Percentiles rank a stretch among this genome's conserved stretches.
Evolutionary conservation across 2,113 vertebrate genomes (phyloP).

Genomic region (Sinocyclocheilus rhinocerous): DNA sequence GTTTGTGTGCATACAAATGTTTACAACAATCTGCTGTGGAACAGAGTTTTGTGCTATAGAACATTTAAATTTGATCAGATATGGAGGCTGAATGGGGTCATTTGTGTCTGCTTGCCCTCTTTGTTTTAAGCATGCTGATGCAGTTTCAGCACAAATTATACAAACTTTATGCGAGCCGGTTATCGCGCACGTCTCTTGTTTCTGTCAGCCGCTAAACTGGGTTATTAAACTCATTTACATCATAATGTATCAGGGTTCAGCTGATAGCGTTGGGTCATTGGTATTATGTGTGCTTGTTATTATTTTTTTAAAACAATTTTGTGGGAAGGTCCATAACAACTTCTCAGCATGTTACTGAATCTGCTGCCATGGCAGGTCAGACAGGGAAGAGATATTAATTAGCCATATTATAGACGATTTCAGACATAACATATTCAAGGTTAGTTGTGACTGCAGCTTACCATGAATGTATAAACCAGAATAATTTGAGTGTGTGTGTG

Average conservation of each 20-base stretch:
- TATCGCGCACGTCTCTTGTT: slow-evolving; percentile 62
- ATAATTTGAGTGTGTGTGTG: slow-evolving; percentile 11
- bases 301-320: slow-evolving; percentile 57
- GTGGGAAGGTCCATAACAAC: slow-evolving; percentile 40
- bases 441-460: slow-evolving; percentile 43
- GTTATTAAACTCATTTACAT: slow-evolving; percentile 82
- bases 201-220: slow-evolving; percentile 68
- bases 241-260: slow-evolving; percentile 69
- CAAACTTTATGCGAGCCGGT: slow-evolving; percentile 48
- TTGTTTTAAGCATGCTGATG: slow-evolving; percentile 60
- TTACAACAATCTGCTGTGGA: slow-evolving; percentile 27
- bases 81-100: slow-evolving; percentile 55
- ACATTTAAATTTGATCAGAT: slow-evolving; percentile 53
- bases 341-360: slow-evolving; percentile 39
- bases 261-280: slow-evolving; percentile 72
- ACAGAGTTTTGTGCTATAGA: slow-evolving; percentile 27
- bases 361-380: slow-evolving; percentile 40
- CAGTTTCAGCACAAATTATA: slow-evolving; percentile 59
- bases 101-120: slow-evolving; percentile 55
- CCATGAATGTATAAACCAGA: slow-evolving; percentile 26
- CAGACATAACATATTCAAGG: slow-evolving; percentile 48
- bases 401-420: slow-evolving; percentile 45
- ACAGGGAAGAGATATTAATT: slow-evolving; percentile 47
- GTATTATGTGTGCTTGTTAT: slow-evolving; percentile 75
- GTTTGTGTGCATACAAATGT: slow-evolving; percentile 8